These are phyloP conservation scores for Lepidonotus clava DNA, from an alignment of 2,888 invertebrate species.

Conservation along the genomic window DNA sequence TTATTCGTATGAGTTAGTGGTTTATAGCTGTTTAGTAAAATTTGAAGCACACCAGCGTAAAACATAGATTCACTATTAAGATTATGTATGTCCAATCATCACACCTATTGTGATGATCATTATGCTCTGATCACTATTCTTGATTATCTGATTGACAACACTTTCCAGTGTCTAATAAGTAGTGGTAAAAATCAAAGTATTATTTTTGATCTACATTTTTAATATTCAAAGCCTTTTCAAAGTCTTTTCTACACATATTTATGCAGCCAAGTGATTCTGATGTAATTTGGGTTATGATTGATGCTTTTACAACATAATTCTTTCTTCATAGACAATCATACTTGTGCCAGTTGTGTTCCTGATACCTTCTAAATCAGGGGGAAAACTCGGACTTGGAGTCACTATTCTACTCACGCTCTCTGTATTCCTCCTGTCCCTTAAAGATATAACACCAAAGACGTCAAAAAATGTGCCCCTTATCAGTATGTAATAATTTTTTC, in stretches of 20 bases:
- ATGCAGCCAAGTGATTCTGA: background rate
- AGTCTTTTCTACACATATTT: background rate
- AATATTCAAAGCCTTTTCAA: too few species aligned
- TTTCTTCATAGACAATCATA: background rate
- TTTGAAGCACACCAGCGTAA: too few species aligned
- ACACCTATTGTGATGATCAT: too few species aligned
- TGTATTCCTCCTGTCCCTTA: background rate
- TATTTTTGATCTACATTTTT: background rate
- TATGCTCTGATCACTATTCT: too few species aligned
- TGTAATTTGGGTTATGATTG: background rate
- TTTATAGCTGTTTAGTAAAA: background rate
- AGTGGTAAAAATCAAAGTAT: background rate
- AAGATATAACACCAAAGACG: background rate
- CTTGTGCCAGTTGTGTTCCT: background rate
- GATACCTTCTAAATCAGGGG: background rate
- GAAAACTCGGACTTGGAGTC: background rate
- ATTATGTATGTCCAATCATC: too few species aligned
- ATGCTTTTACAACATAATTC: background rate
- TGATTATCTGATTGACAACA: too few species aligned
- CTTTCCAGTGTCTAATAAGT: too few species aligned
- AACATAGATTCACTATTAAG: too few species aligned
- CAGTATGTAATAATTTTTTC: background rate
- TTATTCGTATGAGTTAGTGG: background rate
- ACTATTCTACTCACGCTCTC: background rate
- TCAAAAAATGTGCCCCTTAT: background rate